These are phyloP conservation scores for Formicarius rufipectus DNA, from an alignment of 2,113 vertebrate genomes.

Conservation along the genomic window DNA sequence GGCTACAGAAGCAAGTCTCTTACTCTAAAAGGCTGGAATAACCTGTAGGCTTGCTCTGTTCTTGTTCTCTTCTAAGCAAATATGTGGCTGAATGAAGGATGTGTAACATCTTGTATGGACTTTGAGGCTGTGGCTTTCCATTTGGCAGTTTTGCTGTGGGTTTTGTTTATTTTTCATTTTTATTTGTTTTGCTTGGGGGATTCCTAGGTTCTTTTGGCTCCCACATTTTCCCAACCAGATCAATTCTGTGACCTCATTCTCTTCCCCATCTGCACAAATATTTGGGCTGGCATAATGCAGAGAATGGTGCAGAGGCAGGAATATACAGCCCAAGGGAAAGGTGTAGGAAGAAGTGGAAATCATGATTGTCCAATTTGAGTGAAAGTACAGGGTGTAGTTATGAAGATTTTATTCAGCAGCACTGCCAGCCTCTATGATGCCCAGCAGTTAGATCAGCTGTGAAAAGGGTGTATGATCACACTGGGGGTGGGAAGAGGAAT, in stretches of 20 bases:
- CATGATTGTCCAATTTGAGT: neutral
- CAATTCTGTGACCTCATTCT: neutral
- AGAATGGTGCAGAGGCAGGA: neutral
- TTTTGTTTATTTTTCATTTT: constrained; percentile 36
- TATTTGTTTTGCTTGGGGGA: constrained; percentile 22
- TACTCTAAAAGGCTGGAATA: neutral
- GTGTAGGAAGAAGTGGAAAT: constrained; percentile 1
- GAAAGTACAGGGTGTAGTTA: neutral
- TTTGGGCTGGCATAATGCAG: constrained; percentile 29
- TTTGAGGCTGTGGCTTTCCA: neutral
- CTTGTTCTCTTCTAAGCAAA: constrained; percentile 3
- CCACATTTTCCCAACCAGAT: neutral
- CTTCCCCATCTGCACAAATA: constrained; percentile 49
- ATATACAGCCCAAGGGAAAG: neutral
- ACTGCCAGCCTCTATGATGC: neutral
- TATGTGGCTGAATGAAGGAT: neutral
- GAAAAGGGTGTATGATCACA: neutral
- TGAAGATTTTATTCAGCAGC: neutral
- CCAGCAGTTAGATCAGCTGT: neutral
- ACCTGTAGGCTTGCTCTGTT: neutral
- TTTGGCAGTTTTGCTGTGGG: constrained; percentile 20
- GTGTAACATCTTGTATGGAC: neutral
- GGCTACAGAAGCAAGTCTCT: neutral
- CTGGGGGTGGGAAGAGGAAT: neutral
- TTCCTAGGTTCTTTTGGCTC: constrained; percentile 48